phyloP scores from a whole-genome alignment of 2,113 vertebrate genomes.

The Mungos mungo region DNA sequence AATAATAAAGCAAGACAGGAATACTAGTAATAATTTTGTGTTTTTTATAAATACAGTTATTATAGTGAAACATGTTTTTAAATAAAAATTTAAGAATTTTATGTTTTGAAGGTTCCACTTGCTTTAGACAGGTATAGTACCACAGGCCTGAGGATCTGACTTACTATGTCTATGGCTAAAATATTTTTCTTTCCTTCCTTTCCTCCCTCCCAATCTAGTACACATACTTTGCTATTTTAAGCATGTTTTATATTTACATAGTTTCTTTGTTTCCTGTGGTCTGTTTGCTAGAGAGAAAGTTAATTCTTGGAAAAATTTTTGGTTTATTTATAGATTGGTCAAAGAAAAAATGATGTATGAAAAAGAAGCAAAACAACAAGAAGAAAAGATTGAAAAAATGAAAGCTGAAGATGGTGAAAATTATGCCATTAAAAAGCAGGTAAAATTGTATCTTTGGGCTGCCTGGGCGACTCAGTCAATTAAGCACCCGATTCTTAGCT shows the following conservation, averaged over 20 bases:
- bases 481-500: no score
- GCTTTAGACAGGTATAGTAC: not conserved
- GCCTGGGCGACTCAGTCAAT: no score
- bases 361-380: slow-evolving; percentile 94
- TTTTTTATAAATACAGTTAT: slow-evolving; percentile 36
- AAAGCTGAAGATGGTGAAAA: slow-evolving; percentile 91
- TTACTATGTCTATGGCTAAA: not conserved
- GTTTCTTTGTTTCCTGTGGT: slow-evolving; percentile 40
- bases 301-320: slow-evolving; percentile 65
- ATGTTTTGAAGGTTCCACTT: not conserved
- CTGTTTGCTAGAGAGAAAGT: slow-evolving; percentile 38
- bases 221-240: slow-evolving; percentile 38
- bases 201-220: not conserved
- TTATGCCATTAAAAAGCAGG: slow-evolving; percentile 96
- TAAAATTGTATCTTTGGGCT: slow-evolving; percentile 54
- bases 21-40: slow-evolving; percentile 1
- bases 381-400: slow-evolving; percentile 94
- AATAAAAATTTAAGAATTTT: slow-evolving; percentile 37
- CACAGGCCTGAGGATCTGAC: not conserved
- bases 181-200: not conserved
- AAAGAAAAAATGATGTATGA: slow-evolving; percentile 95
- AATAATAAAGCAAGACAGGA: not conserved
- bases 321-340: slow-evolving; percentile 88
- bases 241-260: slow-evolving; percentile 30
- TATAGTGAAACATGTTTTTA: not conserved